Percentiles rank a stretch among this genome's conserved stretches.
Conservation (phyloP, 2,797 vertebrate genomes). For the Anguilla marmorata region DNA sequence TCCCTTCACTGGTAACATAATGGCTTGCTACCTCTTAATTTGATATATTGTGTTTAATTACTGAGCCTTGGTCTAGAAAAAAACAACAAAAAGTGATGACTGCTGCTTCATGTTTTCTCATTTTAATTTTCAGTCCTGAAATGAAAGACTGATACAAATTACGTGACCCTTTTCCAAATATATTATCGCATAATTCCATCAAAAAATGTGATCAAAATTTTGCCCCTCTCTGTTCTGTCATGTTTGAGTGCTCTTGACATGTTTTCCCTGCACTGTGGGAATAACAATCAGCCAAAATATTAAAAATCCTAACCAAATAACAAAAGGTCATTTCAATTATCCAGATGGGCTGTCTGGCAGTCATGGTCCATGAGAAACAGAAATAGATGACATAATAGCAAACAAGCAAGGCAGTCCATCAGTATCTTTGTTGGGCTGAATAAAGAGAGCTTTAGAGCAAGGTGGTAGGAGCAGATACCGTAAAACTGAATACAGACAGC, state of each 20-base stretch:
- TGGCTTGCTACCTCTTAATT: slow-evolving; percentile 83
- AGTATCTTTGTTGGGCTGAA: slow-evolving; percentile 40
- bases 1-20: slow-evolving; percentile 56
- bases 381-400: slow-evolving; percentile 69
- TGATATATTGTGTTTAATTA: slow-evolving; percentile 89
- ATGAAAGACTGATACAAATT: slow-evolving; percentile 45
- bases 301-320: slow-evolving; percentile 61
- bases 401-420: slow-evolving; percentile 50
- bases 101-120: neutral
- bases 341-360: slow-evolving; percentile 68
- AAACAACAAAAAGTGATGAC: neutral
- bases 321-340: slow-evolving; percentile 76
- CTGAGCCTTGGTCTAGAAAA: slow-evolving; percentile 60
- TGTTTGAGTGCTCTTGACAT: slow-evolving; percentile 52
- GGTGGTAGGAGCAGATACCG: slow-evolving; percentile 39
- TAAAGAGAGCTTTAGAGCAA: slow-evolving; percentile 36
- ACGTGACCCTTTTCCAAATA: slow-evolving; percentile 69
- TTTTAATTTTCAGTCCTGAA: slow-evolving; percentile 51
- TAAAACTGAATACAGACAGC: slow-evolving; percentile 37
- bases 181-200: slow-evolving; percentile 70
- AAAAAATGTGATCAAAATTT: slow-evolving; percentile 56
- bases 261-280: slow-evolving; percentile 62
- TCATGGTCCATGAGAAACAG: slow-evolving; percentile 62
- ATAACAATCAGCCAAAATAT: slow-evolving; percentile 72
- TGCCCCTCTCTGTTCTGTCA: slow-evolving; percentile 42